These are phyloP conservation scores for Lepidurus apus DNA, from an alignment of 1,140 invertebrate species.

Conservation along the genomic window DNA sequence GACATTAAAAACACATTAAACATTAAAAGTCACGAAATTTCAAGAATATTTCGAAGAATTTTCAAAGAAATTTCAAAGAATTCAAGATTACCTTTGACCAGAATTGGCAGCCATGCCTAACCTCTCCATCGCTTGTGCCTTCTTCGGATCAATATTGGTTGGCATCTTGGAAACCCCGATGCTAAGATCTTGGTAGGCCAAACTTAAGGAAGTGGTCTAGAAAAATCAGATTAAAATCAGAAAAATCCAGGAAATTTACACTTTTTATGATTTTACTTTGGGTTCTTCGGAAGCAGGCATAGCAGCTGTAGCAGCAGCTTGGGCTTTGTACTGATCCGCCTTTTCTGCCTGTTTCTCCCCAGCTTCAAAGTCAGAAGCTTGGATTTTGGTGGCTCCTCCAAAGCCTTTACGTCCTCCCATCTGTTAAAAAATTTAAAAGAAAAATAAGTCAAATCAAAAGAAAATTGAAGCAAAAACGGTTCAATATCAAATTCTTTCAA, in stretches of 20 bases:
- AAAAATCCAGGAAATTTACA: not conserved
- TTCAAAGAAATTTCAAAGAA: too few species aligned
- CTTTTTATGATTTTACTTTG: slow-evolving; percentile 41
- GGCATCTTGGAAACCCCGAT: slow-evolving; percentile 58
- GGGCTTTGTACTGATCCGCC: slow-evolving; percentile 62
- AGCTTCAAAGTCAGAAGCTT: slow-evolving; percentile 83
- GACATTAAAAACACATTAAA: slow-evolving; percentile 35
- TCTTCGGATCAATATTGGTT: slow-evolving; percentile 66
- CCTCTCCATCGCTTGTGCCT: slow-evolving; percentile 82
- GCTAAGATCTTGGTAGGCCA: slow-evolving; percentile 83
- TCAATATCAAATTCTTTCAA: slow-evolving; percentile 30
- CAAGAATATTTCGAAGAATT: too few species aligned
- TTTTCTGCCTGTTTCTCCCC: slow-evolving; percentile 83
- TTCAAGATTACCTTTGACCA: slow-evolving; percentile 21
- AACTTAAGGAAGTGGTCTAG: slow-evolving; percentile 65
- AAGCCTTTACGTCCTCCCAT: slow-evolving; percentile 72
- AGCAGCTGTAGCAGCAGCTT: slow-evolving; percentile 37
- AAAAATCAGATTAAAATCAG: slow-evolving; percentile 26
- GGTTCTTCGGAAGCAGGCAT: slow-evolving; percentile 48
- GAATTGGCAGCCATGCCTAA: slow-evolving; percentile 71
- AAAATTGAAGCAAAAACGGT: too few species aligned
- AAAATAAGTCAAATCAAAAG: not conserved
- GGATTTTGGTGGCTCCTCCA: slow-evolving; percentile 34
- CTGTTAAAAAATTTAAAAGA: slow-evolving; percentile 50
- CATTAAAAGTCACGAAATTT: too few species aligned